phyloP scores from a whole-genome alignment of 2,797 vertebrate genomes.

The Ceryle rudis region DNA sequence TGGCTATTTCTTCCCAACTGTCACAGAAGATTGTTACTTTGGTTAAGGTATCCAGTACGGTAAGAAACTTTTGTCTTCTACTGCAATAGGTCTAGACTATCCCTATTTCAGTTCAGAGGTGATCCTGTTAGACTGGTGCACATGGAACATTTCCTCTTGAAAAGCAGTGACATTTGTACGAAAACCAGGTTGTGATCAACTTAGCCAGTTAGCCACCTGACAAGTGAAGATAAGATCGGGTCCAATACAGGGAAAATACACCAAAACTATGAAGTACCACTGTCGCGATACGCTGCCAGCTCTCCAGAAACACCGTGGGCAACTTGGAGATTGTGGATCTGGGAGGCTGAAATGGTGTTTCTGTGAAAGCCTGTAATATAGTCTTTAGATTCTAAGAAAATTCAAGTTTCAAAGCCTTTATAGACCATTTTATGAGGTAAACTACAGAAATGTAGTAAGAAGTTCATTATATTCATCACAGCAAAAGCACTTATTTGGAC shows the following conservation, averaged over 20 bases:
- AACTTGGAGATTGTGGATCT: background rate
- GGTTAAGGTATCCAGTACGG: background rate
- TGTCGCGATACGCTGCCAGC: accelerated
- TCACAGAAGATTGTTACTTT: background rate
- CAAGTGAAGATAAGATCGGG: background rate
- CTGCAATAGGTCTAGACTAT: background rate
- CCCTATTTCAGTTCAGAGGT: background rate
- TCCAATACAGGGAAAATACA: background rate
- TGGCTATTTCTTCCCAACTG: background rate
- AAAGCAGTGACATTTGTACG: background rate
- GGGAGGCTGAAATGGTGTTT: background rate
- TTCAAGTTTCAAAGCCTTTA: background rate
- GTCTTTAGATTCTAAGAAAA: background rate
- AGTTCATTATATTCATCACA: background rate
- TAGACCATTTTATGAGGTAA: background rate
- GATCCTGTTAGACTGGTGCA: background rate
- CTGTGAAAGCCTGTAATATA: background rate
- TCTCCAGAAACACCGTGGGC: background rate
- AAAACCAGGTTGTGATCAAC: background rate
- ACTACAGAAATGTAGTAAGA: background rate
- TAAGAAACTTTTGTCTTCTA: background rate
- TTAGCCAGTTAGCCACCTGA: accelerated
- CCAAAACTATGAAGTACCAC: background rate
- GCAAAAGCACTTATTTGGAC: background rate
- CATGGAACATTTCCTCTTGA: background rate